These are phyloP conservation scores for Eupithecia centaureata DNA, from an alignment of 2,888 invertebrate genomes.

Conservation along the genomic window DNA sequence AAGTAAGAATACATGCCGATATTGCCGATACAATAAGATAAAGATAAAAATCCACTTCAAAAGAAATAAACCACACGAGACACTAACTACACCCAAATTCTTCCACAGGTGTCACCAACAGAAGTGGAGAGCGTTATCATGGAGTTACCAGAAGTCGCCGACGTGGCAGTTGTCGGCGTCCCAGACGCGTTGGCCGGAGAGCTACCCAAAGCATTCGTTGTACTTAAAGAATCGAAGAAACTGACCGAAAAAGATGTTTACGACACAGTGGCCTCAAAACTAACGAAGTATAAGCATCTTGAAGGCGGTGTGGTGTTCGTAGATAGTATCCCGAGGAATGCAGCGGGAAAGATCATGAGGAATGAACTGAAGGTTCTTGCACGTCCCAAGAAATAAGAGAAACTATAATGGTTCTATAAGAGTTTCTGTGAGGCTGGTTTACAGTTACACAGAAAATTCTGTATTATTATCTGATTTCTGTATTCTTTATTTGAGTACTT, in stretches of 20 bases:
- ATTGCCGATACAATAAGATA: not conserved
- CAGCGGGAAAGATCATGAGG: conserved; percentile 90
- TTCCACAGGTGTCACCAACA: conserved; percentile 90
- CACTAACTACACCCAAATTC: conserved; percentile 1
- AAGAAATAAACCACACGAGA: not conserved
- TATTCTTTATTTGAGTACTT: not conserved
- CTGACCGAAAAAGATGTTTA: conserved; percentile 84
- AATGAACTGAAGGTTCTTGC: conserved; percentile 85
- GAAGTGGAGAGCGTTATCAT: conserved; percentile 91
- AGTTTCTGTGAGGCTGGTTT: not conserved
- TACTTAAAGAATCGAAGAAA: conserved; percentile 81
- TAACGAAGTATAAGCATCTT: conserved; percentile 89
- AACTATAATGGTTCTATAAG: not conserved
- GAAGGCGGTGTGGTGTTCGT: conserved; percentile 88
- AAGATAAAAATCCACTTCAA: not conserved
- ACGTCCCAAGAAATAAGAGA: conserved; percentile 45
- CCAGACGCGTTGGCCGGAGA: conserved; percentile 89
- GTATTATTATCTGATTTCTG: too few species aligned
- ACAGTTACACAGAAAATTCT: not conserved
- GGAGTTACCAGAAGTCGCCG: conserved; percentile 88
- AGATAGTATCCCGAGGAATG: conserved; percentile 88
- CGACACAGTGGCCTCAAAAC: conserved; percentile 85
- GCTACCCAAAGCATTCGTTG: conserved; percentile 89
- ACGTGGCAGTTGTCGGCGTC: conserved; percentile 91
- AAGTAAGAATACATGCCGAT: too few species aligned